These are phyloP conservation scores for Calameuta filiformis DNA, from an alignment of 2,888 invertebrate genomes.

Conservation along the genomic window DNA sequence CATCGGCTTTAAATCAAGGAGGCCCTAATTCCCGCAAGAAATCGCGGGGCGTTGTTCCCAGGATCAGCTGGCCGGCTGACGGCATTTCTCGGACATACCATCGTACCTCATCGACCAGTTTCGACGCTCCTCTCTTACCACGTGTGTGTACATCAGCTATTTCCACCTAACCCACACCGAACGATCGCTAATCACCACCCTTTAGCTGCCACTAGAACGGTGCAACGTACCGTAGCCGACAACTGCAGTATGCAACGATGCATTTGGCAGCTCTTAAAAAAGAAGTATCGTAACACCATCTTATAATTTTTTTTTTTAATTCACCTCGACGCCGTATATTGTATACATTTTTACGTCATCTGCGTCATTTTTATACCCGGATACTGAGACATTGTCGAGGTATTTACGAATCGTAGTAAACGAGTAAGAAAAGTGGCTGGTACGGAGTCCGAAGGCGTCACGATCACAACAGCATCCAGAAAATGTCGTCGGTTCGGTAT, in stretches of 20 bases:
- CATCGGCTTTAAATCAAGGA: slow-evolving; percentile 62
- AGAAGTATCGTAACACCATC: not conserved
- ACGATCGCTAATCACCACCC: not conserved
- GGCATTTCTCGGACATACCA: slow-evolving; percentile 59
- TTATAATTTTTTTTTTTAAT: not conserved
- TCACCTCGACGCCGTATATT: not conserved
- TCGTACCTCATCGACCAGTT: slow-evolving; percentile 62
- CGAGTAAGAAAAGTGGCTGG: not conserved
- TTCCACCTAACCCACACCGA: not conserved
- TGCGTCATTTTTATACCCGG: not conserved
- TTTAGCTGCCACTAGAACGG: not conserved
- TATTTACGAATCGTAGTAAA: not conserved
- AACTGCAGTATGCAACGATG: not conserved
- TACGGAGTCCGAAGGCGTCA: not conserved
- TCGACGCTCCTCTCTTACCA: not conserved
- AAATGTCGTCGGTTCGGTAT: slow-evolving; percentile 54
- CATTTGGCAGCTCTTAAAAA: not conserved
- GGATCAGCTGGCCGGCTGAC: slow-evolving; percentile 64
- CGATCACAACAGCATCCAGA: slow-evolving; percentile 39
- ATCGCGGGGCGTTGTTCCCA: slow-evolving; percentile 63
- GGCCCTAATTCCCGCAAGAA: slow-evolving; percentile 63
- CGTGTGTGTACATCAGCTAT: not conserved
- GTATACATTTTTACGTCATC: not conserved
- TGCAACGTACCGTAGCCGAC: not conserved
- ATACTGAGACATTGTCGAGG: not conserved